phyloP scores from a whole-genome alignment of 2,888 invertebrate genomes.

The Lasiommata megera region DNA sequence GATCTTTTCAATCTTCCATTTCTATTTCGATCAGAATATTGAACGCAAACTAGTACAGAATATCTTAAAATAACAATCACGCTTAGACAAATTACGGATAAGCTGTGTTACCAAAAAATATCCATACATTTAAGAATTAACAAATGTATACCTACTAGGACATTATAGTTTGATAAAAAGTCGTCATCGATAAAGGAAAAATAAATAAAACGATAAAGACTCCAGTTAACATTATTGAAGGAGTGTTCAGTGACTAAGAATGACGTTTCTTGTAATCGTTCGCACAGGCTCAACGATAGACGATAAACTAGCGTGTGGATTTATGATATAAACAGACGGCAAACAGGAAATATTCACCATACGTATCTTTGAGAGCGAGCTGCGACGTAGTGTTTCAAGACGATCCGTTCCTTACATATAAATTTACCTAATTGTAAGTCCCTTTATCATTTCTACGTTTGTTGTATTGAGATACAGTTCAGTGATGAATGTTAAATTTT shows the following conservation, averaged over 20 bases:
- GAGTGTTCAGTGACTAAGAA: slow-evolving; percentile 33
- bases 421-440: not conserved
- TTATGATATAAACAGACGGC: slow-evolving; percentile 31
- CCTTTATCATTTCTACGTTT: not conserved
- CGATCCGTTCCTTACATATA: not conserved
- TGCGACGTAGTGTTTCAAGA: slow-evolving; percentile 16
- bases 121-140: not conserved
- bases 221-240: slow-evolving; percentile 18
- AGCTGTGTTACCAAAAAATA: not conserved
- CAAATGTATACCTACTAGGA: not conserved
- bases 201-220: slow-evolving; percentile 19
- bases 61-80: too few relatives aligned
- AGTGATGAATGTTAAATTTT: slow-evolving; percentile 6
- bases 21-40: too few relatives aligned
- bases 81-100: not conserved
- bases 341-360: slow-evolving; percentile 15
- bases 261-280: slow-evolving; percentile 28
- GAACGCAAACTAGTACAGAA: too few relatives aligned
- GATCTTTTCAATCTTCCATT: too few relatives aligned
- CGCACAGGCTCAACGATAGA: slow-evolving; percentile 11
- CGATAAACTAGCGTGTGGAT: slow-evolving; percentile 30
- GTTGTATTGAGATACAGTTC: not conserved
- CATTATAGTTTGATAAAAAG: slow-evolving; percentile 1
- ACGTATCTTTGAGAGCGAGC: slow-evolving; percentile 20
- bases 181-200: not conserved